phyloP scores from a whole-genome alignment of 1,140 invertebrate genomes.

The Hypsibius dujardini region DNA sequence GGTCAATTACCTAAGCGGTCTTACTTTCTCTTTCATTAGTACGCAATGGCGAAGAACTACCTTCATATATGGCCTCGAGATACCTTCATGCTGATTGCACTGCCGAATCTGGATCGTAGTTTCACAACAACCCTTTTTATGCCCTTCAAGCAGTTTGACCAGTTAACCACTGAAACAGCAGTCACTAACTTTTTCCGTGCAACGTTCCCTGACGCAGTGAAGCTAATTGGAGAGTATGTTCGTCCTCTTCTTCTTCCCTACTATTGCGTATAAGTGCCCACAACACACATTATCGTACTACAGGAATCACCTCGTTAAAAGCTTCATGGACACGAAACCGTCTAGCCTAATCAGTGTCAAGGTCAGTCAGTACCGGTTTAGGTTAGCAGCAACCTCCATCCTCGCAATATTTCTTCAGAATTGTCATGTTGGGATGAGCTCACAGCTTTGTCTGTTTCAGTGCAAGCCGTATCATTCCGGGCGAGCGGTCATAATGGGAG shows the following conservation, averaged over 20 bases:
- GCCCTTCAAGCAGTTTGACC: constrained; percentile 58
- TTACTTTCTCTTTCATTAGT: constrained; percentile 38
- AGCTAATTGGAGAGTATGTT: constrained; percentile 52
- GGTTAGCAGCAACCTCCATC: not conserved
- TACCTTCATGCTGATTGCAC: constrained; percentile 89
- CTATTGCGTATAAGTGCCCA: too few relatives aligned
- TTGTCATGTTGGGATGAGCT: not conserved
- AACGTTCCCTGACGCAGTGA: constrained; percentile 67
- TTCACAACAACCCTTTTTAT: constrained; percentile 95
- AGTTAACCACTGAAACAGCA: constrained; percentile 44
- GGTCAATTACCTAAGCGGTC: too few relatives aligned
- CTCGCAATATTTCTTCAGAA: not conserved
- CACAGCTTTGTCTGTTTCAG: constrained; percentile 36
- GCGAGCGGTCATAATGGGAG: constrained; percentile 63
- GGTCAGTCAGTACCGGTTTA: constrained; percentile 35
- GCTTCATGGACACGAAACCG: constrained; percentile 52
- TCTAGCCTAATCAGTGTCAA: constrained; percentile 65
- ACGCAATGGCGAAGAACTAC: constrained; percentile 64
- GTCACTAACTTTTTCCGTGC: constrained; percentile 59
- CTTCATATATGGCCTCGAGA: constrained; percentile 93
- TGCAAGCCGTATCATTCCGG: constrained; percentile 65
- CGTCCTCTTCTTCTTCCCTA: not conserved
- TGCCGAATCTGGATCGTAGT: constrained; percentile 78
- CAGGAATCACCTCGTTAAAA: constrained; percentile 43
- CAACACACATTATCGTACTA: constrained; percentile 6